These are phyloP conservation scores for Choloepus didactylus DNA, from an alignment of 2,797 vertebrate species.

Conservation along the genomic window DNA sequence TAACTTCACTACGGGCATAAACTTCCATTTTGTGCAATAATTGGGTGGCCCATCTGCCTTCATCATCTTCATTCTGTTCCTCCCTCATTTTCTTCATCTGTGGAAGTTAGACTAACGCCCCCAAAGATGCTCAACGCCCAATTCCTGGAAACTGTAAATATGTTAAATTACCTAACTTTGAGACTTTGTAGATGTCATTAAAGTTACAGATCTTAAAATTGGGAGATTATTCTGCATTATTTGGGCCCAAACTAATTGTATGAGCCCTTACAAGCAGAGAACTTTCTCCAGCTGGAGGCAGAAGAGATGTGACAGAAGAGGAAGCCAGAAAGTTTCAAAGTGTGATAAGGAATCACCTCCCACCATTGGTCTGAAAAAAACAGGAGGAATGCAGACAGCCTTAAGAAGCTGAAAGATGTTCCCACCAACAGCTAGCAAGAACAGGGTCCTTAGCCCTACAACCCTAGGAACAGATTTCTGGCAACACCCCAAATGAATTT, in stretches of 20 bases:
- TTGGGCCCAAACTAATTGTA: not conserved
- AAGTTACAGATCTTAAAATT: not conserved
- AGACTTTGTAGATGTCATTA: not conserved
- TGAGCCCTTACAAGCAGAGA: not conserved
- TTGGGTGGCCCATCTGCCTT: slow-evolving; percentile 92
- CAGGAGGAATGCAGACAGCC: not conserved
- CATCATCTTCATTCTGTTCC: slow-evolving; percentile 92
- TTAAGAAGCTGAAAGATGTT: not conserved
- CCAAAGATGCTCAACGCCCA: not conserved
- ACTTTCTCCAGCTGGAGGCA: not conserved
- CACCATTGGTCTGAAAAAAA: not conserved
- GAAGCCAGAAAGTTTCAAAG: not conserved
- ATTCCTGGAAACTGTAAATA: not conserved
- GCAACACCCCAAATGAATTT: not conserved
- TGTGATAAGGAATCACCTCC: not conserved
- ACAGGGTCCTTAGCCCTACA: no score
- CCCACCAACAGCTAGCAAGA: not conserved
- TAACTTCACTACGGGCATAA: slow-evolving; percentile 93
- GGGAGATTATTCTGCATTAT: not conserved
- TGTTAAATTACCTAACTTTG: not conserved
- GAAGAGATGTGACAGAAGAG: not conserved
- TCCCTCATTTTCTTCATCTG: slow-evolving; percentile 90
- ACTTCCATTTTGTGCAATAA: slow-evolving; percentile 92
- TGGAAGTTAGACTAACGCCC: not conserved
- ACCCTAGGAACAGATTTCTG: not conserved